Conservation (phyloP, 1,140 invertebrate genomes). For the Oedothorax gibbosus region DNA sequence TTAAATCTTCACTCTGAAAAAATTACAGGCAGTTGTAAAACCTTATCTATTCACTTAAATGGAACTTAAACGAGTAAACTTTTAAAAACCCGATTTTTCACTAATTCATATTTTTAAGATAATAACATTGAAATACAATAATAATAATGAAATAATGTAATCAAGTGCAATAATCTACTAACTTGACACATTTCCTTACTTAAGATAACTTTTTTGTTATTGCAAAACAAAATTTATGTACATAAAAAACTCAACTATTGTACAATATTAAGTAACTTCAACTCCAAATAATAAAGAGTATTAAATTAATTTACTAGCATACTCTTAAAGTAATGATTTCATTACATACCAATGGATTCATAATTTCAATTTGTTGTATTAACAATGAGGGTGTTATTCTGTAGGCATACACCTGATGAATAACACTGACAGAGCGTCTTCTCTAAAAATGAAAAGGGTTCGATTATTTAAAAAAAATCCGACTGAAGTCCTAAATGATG, state of each 20-base stretch:
- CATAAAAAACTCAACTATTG: too few species aligned
- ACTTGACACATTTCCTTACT: too few species aligned
- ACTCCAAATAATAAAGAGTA: slow-evolving; percentile 3
- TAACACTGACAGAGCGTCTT: slow-evolving; percentile 71
- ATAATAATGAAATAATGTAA: too few species aligned
- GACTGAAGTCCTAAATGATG: too few species aligned
- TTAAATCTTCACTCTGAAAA: slow-evolving; percentile 58
- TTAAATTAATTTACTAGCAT: not conserved
- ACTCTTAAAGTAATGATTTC: not conserved
- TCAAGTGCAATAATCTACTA: too few species aligned
- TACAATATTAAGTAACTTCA: not conserved
- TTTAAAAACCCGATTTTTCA: too few species aligned
- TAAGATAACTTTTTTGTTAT: too few species aligned
- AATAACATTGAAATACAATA: too few species aligned
- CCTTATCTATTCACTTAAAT: slow-evolving; percentile 4
- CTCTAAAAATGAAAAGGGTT: slow-evolving; percentile 32
- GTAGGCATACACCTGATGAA: slow-evolving; percentile 77
- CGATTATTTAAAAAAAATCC: not conserved
- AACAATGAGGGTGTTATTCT: slow-evolving; percentile 73
- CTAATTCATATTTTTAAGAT: too few species aligned
- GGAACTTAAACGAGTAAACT: not conserved
- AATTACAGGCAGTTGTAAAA: slow-evolving; percentile 31
- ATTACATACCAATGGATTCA: slow-evolving; percentile 75
- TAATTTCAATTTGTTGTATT: slow-evolving; percentile 82
- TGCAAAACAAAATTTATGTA: too few species aligned